Percentiles rank a stretch among this genome's conserved stretches.
Conservation (phyloP, 2,113 vertebrate species). For the Rhabdomys dilectus region DNA sequence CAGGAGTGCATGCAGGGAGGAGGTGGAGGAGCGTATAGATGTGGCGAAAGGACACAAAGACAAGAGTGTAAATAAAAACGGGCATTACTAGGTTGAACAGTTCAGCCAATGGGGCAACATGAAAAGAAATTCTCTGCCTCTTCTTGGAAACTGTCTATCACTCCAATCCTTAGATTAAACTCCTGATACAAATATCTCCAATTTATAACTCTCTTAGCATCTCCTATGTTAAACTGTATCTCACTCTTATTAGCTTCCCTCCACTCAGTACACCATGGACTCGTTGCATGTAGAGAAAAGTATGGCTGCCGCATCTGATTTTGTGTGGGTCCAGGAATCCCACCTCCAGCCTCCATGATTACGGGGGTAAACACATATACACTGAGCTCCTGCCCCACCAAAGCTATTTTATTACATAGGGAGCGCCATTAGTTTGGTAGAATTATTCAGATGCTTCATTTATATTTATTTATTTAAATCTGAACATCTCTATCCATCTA, state of each 20-base stretch:
- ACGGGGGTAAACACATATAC: too few species aligned
- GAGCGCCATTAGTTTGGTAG: background rate
- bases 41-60: background rate
- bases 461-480: slow-evolving; percentile 7
- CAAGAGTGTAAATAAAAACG: background rate
- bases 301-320: background rate
- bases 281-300: background rate
- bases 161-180: background rate
- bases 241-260: background rate
- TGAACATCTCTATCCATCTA: slow-evolving; percentile 18
- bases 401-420: background rate
- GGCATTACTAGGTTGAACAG: background rate
- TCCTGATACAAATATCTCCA: background rate
- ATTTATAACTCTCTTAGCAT: background rate
- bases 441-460: background rate
- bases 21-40: background rate
- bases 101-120: background rate
- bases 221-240: background rate
- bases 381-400: background rate
- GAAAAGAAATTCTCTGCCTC: background rate
- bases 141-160: background rate
- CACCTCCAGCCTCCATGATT: background rate
- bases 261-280: background rate
- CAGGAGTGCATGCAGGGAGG: background rate
- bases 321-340: background rate